Evolutionary conservation across 2,113 vertebrate genomes (phyloP), one percentile per base, ranked within the genome.

Genomic region (Oryzias javanicus): DNA sequence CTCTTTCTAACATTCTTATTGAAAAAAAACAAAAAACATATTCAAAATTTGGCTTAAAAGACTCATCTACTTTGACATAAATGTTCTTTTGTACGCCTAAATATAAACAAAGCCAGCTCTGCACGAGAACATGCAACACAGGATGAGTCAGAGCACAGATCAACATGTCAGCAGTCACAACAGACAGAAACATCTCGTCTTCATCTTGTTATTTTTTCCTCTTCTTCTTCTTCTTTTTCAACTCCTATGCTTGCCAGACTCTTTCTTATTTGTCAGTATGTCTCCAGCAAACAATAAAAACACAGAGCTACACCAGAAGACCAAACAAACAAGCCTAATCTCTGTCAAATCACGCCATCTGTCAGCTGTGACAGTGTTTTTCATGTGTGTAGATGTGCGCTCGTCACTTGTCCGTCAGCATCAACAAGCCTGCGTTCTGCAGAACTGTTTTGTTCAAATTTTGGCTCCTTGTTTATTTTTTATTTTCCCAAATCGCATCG

Each of bases 291-390:
- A 81, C 65, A 78, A 77, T 60, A 65, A 70, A 78, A 75, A 55
- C 42, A 55, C 17, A 10, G 29, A 56, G 71, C 54, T 25, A 19
- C n/a, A 59, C 60, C 57, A 63, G 72, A 80, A 72, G 42, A 62
- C 59, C 51, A 71, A 74, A 69, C 76, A 78, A 68, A 69, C 67
- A 60, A 62, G 64, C 14, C 50, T 84, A 76, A 78, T 84, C 79
- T 78, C 71, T 51, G 71, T 74, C 61, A 74, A 67, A 82, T 74
- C 76, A 42, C 5, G 41, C 76, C 83, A 85, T 80, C 82, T 85
- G 82, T 80, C 78, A 55, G 14, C 71, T 52, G 66, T 42, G 54
- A 70, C 66, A 40, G 25, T 46, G 49, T 60, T 60, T 47, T 72
- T 66, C 47, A 65, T 27, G 57, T 58, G 60, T 52, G 70, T 57